A percentile compares a stretch with the other conserved stretches of the same genome.
Evolutionary conservation across 2,888 invertebrate genomes (phyloP).

Genomic region (Phanerotoma sp.): DNA sequence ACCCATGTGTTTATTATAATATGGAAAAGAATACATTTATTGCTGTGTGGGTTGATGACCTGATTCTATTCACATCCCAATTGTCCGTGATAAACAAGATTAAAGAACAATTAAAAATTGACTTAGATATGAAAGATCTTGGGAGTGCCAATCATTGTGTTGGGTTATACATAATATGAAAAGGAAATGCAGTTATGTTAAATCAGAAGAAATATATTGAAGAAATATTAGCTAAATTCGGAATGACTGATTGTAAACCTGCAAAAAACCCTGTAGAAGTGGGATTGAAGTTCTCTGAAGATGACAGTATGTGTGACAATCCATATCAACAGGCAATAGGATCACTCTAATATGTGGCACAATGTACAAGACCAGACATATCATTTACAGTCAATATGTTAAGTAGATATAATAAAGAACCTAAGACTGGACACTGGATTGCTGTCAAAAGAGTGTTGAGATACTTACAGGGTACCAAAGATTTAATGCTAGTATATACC

Average conservation of each 20-base stretch:
- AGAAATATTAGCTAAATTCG: conserved; percentile 13
- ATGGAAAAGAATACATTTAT: conserved; percentile 1
- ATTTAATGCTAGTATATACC: conserved; percentile 9
- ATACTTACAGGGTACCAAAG: conserved; percentile 23
- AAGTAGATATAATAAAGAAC: conserved; percentile 14
- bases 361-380: conserved; percentile 24
- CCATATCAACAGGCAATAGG: conserved; percentile 21
- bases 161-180: conserved; percentile 29
- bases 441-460: conserved; percentile 26
- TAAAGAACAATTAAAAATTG: conserved; percentile 19
- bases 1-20: conserved; percentile 21
- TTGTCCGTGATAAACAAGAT: background rate
- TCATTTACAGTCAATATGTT: conserved; percentile 11
- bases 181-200: conserved; percentile 16
- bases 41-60: conserved; percentile 30
- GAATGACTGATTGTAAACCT: conserved; percentile 22
- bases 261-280: conserved; percentile 19
- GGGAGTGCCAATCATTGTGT: conserved; percentile 30
- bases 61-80: conserved; percentile 28
- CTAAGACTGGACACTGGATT: conserved; percentile 14
- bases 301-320: no score
- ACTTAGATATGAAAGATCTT: conserved; percentile 33
- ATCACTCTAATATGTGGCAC: conserved; percentile 17
- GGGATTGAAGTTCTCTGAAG: background rate
- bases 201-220: conserved; percentile 31